Evolutionary conservation across 2,113 vertebrate species (phyloP), one percentile per base, ranked within the genome.

Genomic region (Dissostichus mawsoni): DNA sequence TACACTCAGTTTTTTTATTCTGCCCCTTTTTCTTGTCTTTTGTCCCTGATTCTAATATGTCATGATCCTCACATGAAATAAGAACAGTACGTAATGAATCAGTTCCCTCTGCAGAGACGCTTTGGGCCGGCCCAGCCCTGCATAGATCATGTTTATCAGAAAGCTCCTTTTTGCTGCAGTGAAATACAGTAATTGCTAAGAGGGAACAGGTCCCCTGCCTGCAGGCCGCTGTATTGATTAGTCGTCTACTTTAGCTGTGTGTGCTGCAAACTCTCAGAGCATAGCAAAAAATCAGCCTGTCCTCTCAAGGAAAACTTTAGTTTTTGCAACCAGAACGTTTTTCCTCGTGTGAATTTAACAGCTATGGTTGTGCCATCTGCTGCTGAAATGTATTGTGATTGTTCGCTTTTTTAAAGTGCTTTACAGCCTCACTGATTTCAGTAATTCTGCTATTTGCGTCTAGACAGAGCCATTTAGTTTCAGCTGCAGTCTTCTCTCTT

Each of bases 201-300:
- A 88, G 75, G 87, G 85, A 89, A 83, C 82, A 76, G 71, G 76
- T 82, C 76, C 45, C 79, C 69, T 82, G 84, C 76, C 90, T 81
- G 79, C 81, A 83, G 90, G 81, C 85, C 58, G 76, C 70, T 77
- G 75, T 93, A 94, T 94, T 88, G 93, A 93, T 95, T 87, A 62
- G 81, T 92, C 74, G 29, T 81, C 83, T 77, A 70, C 82, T 92
- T 92, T 82, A 90, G 90, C 92, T 87, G 79, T 86, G 74, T 86
- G 79, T 82, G 87, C 90, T 82, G 91, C 88, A 90, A 76, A 86
- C 87, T 83, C 78, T 51, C 53, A 89, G 67, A 80, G 76, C 76
- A 29, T 66, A 74, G 82, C 84, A 80, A 71, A 90, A 69, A 88
- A 73, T 17, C 20, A 55, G 33, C 11, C 9, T 33, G 16, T 69